Conservation (phyloP, 2,797 vertebrate species). For the Xenopus petersii region DNA sequence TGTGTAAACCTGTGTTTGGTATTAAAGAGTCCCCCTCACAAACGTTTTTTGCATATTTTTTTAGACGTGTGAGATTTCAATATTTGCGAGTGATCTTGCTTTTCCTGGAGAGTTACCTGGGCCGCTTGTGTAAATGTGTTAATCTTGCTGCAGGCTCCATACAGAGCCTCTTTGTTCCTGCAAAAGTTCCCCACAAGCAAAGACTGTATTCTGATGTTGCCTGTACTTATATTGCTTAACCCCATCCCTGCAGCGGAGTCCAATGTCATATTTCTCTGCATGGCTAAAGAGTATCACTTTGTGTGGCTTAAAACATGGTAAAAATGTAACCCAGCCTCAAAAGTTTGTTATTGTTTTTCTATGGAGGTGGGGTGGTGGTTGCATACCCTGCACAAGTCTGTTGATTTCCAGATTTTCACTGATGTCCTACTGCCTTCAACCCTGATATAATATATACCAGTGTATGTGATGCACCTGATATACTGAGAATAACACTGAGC, state of each 20-base stretch:
- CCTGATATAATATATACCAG: no score
- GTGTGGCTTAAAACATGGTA: no score
- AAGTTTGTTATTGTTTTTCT: no score
- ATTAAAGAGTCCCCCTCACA: conserved; percentile 1
- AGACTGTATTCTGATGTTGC: conserved; percentile 20
- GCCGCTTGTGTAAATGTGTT: conserved; percentile 18
- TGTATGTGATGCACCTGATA: no score
- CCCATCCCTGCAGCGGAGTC: neutral
- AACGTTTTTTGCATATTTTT: conserved; percentile 30
- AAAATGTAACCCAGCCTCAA: no score
- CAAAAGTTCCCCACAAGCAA: conserved; percentile 25
- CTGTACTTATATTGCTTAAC: conserved; percentile 15
- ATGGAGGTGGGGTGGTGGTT: no score
- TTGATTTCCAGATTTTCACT: no score
- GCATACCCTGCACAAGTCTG: no score
- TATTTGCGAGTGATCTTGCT: conserved; percentile 36
- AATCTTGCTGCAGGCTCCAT: conserved; percentile 23
- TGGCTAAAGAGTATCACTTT: neutral
- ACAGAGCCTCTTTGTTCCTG: conserved; percentile 39
- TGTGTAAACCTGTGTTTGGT: neutral
- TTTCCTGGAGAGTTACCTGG: conserved; percentile 42
- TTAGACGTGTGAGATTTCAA: conserved; percentile 43
- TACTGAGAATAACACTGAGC: no score
- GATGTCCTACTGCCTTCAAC: no score
- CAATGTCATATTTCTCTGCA: neutral